These are phyloP conservation scores for Oryzias sinensis DNA, from an alignment of 2,797 vertebrate genomes.

Conservation along the genomic window DNA sequence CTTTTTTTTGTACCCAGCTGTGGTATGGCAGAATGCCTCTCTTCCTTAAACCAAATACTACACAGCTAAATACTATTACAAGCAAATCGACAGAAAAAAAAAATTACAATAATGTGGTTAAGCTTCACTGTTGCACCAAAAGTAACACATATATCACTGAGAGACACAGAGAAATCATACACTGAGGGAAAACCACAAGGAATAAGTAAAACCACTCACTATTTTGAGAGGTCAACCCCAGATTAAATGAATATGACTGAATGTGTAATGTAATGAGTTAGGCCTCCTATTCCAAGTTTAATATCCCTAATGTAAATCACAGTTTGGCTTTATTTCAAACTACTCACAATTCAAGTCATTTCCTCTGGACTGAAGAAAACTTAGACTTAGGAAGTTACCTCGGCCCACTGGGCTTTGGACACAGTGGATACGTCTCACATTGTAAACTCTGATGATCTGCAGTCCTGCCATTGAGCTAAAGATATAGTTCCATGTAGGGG, in stretches of 20 bases:
- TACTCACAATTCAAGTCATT: constrained; percentile 13
- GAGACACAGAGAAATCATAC: constrained; percentile 29
- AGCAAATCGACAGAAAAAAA: constrained; percentile 40
- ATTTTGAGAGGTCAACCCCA: constrained; percentile 33
- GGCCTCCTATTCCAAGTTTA: constrained; percentile 27
- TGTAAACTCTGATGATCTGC: constrained; percentile 22
- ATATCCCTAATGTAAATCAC: constrained; percentile 32
- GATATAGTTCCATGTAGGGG: constrained; percentile 41
- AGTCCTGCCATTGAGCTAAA: constrained; percentile 49
- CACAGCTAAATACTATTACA: constrained; percentile 30
- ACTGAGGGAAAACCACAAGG: constrained; percentile 23
- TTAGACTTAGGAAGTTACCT: constrained; percentile 6
- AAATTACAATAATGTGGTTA: constrained; percentile 30
- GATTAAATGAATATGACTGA: constrained; percentile 22
- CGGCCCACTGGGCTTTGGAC: constrained; percentile 33
- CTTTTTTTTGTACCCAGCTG: constrained; percentile 43
- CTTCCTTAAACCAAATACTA: constrained; percentile 41
- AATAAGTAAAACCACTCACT: constrained; percentile 58
- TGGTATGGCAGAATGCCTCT: constrained; percentile 39
- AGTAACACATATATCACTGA: constrained; percentile 33
- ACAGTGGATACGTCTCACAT: constrained; percentile 15
- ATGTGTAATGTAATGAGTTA: constrained; percentile 20
- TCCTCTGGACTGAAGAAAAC: constrained; percentile 8
- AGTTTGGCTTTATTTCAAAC: constrained; percentile 33
- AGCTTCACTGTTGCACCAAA: constrained; percentile 27